phyloP scores from a whole-genome alignment of 2,113 vertebrate genomes.

The Naja naja region DNA sequence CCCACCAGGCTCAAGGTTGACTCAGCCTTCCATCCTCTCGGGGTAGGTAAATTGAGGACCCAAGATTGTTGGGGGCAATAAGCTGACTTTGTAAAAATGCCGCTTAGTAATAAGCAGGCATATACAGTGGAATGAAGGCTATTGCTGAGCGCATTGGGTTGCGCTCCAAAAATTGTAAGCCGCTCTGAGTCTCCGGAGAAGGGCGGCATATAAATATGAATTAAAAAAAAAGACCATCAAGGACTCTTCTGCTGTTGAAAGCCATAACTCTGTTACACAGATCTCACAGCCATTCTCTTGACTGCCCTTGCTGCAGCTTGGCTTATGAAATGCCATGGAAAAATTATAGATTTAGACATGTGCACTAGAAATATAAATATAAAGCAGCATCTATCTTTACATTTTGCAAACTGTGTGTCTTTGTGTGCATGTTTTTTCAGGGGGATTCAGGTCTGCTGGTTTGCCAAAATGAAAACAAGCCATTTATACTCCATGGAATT shows the following conservation, averaged over 20 bases:
- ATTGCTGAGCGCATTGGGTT: too few relatives aligned
- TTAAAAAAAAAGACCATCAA: too few relatives aligned
- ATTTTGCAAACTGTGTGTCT: neutral
- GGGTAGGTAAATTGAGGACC: too few relatives aligned
- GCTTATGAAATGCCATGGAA: neutral
- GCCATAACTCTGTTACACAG: neutral
- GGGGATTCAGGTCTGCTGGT: conserved; percentile 39
- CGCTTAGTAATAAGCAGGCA: too few relatives aligned
- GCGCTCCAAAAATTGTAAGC: too few relatives aligned
- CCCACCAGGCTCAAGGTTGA: too few relatives aligned
- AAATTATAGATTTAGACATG: neutral
- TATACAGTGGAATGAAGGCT: too few relatives aligned
- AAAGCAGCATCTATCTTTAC: neutral
- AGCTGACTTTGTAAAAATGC: too few relatives aligned
- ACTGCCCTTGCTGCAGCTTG: neutral
- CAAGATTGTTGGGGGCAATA: too few relatives aligned
- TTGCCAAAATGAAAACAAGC: conserved; percentile 5
- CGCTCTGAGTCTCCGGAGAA: too few relatives aligned
- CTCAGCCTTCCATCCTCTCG: too few relatives aligned
- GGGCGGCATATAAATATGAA: too few relatives aligned
- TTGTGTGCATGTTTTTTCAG: neutral
- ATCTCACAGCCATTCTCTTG: neutral
- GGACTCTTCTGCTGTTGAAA: neutral
- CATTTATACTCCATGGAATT: conserved; percentile 7
- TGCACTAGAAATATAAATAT: neutral